Evolutionary conservation across 1,140 invertebrate genomes (phyloP).

Genomic region (Oryctes rhinoceros): DNA sequence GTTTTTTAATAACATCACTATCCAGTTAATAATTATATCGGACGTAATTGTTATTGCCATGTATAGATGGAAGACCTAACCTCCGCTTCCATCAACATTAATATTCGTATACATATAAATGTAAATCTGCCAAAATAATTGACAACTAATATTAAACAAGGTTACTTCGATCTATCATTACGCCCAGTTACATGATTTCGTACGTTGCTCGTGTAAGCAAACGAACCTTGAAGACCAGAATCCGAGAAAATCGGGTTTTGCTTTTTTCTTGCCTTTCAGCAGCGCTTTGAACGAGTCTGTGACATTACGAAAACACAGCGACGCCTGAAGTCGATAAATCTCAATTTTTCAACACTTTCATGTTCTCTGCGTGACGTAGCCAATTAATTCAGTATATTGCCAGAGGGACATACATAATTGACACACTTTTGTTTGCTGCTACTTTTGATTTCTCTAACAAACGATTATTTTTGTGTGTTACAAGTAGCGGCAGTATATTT

Average conservation of each 20-base stretch:
- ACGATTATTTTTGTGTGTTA: no score
- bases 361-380: neutral
- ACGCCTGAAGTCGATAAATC: neutral
- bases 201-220: neutral
- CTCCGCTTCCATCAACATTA: neutral
- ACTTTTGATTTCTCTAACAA: neutral
- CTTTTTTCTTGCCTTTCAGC: neutral
- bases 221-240: neutral
- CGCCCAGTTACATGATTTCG: neutral
- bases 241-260: neutral
- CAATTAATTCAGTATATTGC: neutral
- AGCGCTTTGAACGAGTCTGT: neutral
- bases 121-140: conserved; percentile 6
- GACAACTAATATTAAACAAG: neutral
- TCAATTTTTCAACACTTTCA: neutral
- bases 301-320: neutral
- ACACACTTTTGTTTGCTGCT: neutral
- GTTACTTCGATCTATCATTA: neutral
- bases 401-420: neutral
- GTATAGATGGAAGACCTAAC: neutral
- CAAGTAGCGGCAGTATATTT: no score
- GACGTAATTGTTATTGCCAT: no score
- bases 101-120: neutral
- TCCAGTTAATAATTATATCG: no score
- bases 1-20: no score